Base-by-base conservation (phyloP, 2,113 vertebrate genomes). In the Vanacampus margaritifer region DNA sequence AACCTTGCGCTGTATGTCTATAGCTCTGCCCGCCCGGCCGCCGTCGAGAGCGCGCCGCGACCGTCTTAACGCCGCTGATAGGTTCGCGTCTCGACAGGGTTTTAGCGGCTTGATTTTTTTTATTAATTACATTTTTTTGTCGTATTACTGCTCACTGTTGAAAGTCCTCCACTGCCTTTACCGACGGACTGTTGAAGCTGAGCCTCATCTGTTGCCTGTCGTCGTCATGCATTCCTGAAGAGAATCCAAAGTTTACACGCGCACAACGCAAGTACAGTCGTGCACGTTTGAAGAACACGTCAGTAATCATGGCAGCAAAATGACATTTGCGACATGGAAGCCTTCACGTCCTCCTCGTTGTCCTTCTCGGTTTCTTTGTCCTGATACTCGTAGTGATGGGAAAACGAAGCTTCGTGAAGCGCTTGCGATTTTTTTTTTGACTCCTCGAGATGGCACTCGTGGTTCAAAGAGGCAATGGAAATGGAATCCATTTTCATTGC, bases 1-100 rank as follows among this genome's bases (percentile, higher is more conserved):
- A 79, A 84, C 86, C 84, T 89, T 87, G 84, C 79, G 69, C 69
- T 84, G 79, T 86, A 74, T 67, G 64, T 83, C 78, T 76, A 74
- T 43, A 24, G 60, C 60, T 23, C 60, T 62, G 35, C 56, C 32
- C 56, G 5, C 32, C 32, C 9, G 53, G 12, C 24, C 16, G 53
- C 68, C 82, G 75, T 78, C 65, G 74, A 71, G 74, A 80, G 69
- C 56, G 32, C 16, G 19, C 28, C 28, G 17, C 54, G 24, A 57
- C 79, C 78, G 75, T 67, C 48, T 63, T 58, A 79, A 65, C 65
- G 56, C 84, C 77, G 75, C 72, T 69, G 72, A 83, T 79, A 65
- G 53, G 37, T 64, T 45, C 75, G 75, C 50, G 71, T 82, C 39
- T 81, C 51, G 62, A 81, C 73, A 82, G 88, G 84, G 79, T 89